Evolutionary conservation across 1,140 invertebrate genomes (phyloP).

Genomic region (Diorhabda carinulata): DNA sequence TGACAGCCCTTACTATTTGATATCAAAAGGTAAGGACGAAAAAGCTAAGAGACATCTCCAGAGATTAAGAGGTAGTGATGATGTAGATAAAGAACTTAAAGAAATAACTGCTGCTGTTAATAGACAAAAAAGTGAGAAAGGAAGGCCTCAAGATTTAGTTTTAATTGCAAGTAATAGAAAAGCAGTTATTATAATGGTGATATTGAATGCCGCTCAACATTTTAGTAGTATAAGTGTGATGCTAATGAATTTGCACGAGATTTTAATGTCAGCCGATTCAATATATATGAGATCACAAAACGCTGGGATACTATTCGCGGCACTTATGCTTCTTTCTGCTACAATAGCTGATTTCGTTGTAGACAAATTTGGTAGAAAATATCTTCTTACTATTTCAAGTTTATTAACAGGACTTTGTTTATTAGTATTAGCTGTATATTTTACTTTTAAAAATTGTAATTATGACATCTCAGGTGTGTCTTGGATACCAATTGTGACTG

Average conservation of each 20-base stretch:
- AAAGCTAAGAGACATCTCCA: conserved; percentile 52
- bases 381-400: conserved; percentile 44
- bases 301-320: conserved; percentile 48
- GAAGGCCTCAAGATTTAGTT: conserved; percentile 34
- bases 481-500: conserved; percentile 34
- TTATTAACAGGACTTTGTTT: conserved; percentile 28
- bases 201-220: conserved; percentile 55
- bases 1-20: conserved; percentile 32
- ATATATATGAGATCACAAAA: conserved; percentile 30
- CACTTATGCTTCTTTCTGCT: conserved; percentile 39
- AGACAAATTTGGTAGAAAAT: conserved; percentile 48
- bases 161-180: conserved; percentile 35
- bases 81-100: conserved; percentile 48
- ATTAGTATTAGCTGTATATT: conserved; percentile 34
- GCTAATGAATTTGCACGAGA: conserved; percentile 54
- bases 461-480: conserved; percentile 21
- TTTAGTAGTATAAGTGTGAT: conserved; percentile 52
- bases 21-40: conserved; percentile 38
- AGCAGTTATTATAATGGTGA: conserved; percentile 41
- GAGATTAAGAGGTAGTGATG: conserved; percentile 51
- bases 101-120: conserved; percentile 44
- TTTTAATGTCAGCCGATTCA: conserved; percentile 46
- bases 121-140: conserved; percentile 33
- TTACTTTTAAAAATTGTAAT: conserved; percentile 30
- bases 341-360: conserved; percentile 42